These are phyloP conservation scores for Clarias macrocephalus DNA, from an alignment of 2,113 vertebrate genomes.

Conservation along the genomic window DNA sequence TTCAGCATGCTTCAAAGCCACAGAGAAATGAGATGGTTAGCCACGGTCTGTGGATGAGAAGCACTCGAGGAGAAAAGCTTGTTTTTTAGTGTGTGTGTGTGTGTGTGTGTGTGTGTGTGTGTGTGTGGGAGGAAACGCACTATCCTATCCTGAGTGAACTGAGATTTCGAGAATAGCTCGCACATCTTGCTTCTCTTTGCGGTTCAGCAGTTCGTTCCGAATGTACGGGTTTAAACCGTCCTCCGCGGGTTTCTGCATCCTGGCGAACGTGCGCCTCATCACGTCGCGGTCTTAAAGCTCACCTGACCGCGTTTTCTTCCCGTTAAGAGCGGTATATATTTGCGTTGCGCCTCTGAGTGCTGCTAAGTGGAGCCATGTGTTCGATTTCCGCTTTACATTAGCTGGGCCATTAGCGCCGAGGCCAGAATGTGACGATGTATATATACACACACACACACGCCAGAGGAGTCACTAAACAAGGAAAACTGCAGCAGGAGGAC, in stretches of 20 bases:
- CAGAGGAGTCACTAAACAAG: not conserved
- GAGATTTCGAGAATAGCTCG: not conserved
- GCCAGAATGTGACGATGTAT: not conserved
- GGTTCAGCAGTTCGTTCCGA: not conserved
- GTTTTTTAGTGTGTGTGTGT: not conserved
- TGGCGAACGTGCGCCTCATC: not conserved
- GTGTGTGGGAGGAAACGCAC: not conserved
- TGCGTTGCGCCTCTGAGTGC: conserved; percentile 24
- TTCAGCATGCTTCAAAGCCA: not conserved
- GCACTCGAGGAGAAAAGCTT: not conserved
- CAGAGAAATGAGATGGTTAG: not conserved
- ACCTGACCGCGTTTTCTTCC: not conserved
- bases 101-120: not conserved
- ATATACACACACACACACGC: not conserved
- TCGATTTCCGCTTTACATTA: conserved; percentile 32
- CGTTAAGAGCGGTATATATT: not conserved
- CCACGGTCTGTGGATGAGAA: not conserved
- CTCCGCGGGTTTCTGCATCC: not conserved
- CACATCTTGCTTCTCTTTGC: not conserved
- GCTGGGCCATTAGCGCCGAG: conserved; percentile 26
- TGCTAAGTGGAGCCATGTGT: conserved; percentile 22
- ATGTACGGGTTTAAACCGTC: not conserved
- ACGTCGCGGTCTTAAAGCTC: not conserved
- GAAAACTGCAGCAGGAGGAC: not conserved
- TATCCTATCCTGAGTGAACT: not conserved